A percentile compares a stretch with the other conserved stretches of the same genome.
Conservation (phyloP, 2,113 vertebrate species). For the Pleuronectes platessa region DNA sequence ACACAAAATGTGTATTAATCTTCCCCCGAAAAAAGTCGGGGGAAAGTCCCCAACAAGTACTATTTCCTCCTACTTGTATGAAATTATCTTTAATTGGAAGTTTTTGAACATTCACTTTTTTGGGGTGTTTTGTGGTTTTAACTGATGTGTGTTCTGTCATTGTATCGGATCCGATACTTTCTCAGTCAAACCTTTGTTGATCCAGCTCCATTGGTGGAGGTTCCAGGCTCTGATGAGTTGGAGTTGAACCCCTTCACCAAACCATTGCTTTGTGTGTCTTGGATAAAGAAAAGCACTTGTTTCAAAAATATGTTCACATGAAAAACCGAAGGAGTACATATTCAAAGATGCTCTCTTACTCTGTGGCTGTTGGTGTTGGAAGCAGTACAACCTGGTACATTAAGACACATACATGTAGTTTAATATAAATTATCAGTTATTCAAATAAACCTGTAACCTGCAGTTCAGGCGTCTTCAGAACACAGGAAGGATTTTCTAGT, state of each 20-base stretch:
- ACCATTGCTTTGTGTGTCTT: neutral
- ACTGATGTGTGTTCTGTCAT: neutral
- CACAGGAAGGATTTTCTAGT: neutral
- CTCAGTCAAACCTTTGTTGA: conserved; percentile 34
- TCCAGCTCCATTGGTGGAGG: neutral
- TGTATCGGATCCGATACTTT: neutral
- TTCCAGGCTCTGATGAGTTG: fast-evolving
- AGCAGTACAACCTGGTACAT: conserved; percentile 63
- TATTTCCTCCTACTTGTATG: too few relatives aligned
- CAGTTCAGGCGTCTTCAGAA: neutral
- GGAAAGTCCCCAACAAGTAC: too few relatives aligned
- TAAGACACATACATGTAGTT: neutral
- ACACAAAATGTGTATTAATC: too few relatives aligned
- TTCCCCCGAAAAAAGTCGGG: too few relatives aligned
- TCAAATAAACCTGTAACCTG: too few relatives aligned
- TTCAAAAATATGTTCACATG: neutral
- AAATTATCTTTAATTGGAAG: too few relatives aligned
- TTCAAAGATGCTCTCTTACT: conserved; percentile 3
- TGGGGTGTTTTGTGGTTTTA: too few relatives aligned
- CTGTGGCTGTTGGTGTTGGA: neutral
- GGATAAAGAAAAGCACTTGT: neutral
- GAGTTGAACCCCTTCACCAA: neutral
- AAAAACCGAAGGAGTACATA: neutral
- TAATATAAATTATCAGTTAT: neutral
- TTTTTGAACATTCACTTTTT: too few relatives aligned